phyloP scores from a whole-genome alignment of 2,113 vertebrate species.

The Corynorhinus townsendii region DNA sequence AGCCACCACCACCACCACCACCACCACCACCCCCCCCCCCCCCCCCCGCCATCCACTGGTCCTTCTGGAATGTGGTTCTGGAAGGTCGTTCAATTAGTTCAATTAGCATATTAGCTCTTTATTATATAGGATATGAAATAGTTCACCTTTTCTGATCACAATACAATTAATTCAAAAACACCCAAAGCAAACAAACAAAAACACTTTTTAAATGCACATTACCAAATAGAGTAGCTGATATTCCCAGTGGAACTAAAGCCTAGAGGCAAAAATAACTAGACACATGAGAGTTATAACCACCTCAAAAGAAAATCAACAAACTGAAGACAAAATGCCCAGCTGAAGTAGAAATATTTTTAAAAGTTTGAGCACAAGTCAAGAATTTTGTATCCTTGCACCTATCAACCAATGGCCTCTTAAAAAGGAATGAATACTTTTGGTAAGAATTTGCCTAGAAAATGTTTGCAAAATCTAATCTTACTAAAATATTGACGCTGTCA shows the following conservation, averaged over 20 bases:
- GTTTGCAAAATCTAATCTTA: constrained; percentile 82
- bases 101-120: too few species aligned
- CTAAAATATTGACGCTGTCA: background rate
- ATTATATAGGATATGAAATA: background rate
- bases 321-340: background rate
- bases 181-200: constrained; percentile 12
- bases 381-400: constrained; percentile 89
- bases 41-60: too few species aligned
- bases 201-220: background rate
- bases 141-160: constrained; percentile 6
- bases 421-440: constrained; percentile 75
- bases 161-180: background rate
- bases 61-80: too few species aligned
- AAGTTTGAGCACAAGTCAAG: constrained; percentile 94
- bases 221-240: constrained; percentile 7
- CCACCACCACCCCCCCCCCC: too few species aligned
- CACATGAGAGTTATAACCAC: background rate
- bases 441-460: constrained; percentile 81
- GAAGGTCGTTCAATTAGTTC: too few species aligned
- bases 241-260: background rate
- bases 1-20: too few species aligned
- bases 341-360: constrained; percentile 83
- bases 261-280: constrained; percentile 41
- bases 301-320: constrained; percentile 33
- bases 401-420: constrained; percentile 20